Evolutionary conservation across 1,140 invertebrate genomes (phyloP), one percentile per base, ranked within the genome.

Genomic region (Megathymus violae): DNA sequence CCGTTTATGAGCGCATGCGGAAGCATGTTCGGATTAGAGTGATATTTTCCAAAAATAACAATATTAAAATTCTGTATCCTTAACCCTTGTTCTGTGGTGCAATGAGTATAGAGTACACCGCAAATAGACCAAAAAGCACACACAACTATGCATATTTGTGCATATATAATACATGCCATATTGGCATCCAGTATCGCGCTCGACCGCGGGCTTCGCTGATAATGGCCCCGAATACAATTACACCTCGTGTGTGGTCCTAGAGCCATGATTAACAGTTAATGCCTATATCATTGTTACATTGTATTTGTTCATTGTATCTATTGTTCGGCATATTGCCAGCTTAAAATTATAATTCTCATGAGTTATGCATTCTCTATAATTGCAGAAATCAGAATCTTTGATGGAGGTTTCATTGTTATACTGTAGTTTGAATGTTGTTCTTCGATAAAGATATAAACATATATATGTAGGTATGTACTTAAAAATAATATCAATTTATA

Each of bases 241-340:
- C 52, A 56, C 52, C 48, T 51, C 52, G 22, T 43, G 52, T 56
- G 52, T 34, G 52, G 52, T 43, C 52, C 15, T 46, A 16, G 14
- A 10, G 19, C 19, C 3, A 58, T 58, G 41, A 58, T 58, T 44
- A 58, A 58, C 52, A 43, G 40, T 56, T 58, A 58, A 58, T 58
- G 40, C 40, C 52, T 58, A 58, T 58, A 58, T 44, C 52, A 58
- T 58, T 58, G 52, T 31, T 58, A 34, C 52, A 46, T 44, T 56
- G 52, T 58, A 58, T 19, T 58, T 58, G 52, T 56, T 56, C 52
- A 56, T 56, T 56, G 40, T 44, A 19, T 51, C 46, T 54, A 56
- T 56, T 56, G 52, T 54, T 43, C 44, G 52, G 52, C 7, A n/a
- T 34, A 34, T 44, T 46, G 52, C 52, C 52, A 56, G 25, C 38